Evolutionary conservation across 2,888 invertebrate genomes (phyloP).

Genomic region (Himalopsyche anomala): DNA sequence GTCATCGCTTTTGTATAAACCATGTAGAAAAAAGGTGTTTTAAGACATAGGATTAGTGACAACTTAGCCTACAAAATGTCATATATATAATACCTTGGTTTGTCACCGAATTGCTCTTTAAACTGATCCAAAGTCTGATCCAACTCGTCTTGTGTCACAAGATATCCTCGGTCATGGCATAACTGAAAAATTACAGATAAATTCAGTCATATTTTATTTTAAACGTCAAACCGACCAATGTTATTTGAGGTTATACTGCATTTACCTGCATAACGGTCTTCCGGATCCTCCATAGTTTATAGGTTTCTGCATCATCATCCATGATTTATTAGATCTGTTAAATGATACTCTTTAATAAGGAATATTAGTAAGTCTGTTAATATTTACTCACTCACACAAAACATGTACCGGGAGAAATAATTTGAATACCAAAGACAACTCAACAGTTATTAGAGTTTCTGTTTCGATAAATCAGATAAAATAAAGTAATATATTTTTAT

Average conservation of each 20-base stretch:
- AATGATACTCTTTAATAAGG: background rate
- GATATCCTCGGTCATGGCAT: constrained; percentile 98
- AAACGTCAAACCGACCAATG: constrained; percentile 65
- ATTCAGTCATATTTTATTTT: constrained; percentile 61
- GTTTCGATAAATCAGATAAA: no score
- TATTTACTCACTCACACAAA: background rate
- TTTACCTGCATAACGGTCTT: constrained; percentile 98
- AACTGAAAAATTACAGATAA: constrained; percentile 77
- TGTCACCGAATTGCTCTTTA: constrained; percentile 97
- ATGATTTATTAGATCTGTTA: constrained; percentile 72
- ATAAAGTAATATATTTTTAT: no score
- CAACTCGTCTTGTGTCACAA: constrained; percentile 99
- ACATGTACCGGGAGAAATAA: constrained; percentile 3
- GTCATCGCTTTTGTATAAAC: no score
- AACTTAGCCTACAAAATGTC: background rate
- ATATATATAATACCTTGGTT: constrained; percentile 83
- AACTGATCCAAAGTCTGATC: constrained; percentile 99
- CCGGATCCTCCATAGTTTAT: constrained; percentile 97
- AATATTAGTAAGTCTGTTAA: constrained; percentile 6
- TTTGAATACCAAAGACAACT: background rate
- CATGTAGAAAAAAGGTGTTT: no score
- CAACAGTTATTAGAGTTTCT: no score
- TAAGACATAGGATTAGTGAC: background rate
- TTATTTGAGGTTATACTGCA: constrained; percentile 59
- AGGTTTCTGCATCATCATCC: constrained; percentile 99